Conservation (phyloP, 2,113 vertebrate species). For the Varanus salvator region DNA sequence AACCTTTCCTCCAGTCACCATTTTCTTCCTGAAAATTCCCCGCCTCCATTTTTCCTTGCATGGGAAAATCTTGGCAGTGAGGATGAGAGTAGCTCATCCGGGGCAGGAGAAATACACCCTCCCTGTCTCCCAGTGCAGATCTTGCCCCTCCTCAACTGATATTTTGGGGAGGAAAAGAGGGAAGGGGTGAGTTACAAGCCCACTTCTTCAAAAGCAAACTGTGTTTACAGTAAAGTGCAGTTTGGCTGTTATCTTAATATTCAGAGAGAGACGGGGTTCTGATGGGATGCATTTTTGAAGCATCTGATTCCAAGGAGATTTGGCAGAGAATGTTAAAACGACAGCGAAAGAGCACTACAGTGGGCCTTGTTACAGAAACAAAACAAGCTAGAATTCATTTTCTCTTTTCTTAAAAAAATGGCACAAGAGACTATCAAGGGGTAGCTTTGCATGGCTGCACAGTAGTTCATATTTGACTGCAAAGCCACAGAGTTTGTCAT, state of each 20-base stretch:
- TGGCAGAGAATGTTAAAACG: conserved; percentile 32
- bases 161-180: accelerated
- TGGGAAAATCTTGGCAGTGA: no score
- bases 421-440: conserved; percentile 40
- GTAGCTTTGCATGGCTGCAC: conserved; percentile 58
- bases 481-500: conserved; percentile 52
- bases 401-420: not conserved
- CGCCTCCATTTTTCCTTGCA: no score
- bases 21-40: no score
- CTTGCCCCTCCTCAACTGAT: not conserved
- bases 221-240: not conserved
- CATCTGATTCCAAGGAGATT: conserved; percentile 35
- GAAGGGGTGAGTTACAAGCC: not conserved
- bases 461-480: conserved; percentile 63
- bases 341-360: conserved; percentile 38
- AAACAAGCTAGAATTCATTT: conserved; percentile 33
- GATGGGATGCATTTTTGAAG: conserved; percentile 11
- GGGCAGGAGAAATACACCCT: no score
- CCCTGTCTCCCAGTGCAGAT: no score
- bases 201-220: not conserved
- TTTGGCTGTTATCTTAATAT: conserved; percentile 14
- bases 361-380: conserved; percentile 39
- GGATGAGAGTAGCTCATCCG: no score
- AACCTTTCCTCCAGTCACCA: no score
- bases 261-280: not conserved